Evolutionary conservation across 2,113 vertebrate species (phyloP).

Genomic region (Phycodurus eques): DNA sequence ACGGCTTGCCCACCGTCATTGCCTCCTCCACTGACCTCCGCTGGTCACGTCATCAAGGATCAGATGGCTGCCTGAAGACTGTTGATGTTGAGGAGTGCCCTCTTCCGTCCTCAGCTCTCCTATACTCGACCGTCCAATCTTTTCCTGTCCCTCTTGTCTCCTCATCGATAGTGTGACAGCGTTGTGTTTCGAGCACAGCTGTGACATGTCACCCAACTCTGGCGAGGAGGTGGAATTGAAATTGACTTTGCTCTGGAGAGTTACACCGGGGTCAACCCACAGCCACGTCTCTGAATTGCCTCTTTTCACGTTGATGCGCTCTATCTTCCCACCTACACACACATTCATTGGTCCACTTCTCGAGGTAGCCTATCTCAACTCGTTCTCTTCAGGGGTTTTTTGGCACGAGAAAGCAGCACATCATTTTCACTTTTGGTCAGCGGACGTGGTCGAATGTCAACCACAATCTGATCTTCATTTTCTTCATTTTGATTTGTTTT

Average conservation of each 20-base stretch:
- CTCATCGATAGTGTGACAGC: background rate
- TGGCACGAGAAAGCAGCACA: background rate
- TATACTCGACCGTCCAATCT: background rate
- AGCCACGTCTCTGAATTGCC: constrained; percentile 51
- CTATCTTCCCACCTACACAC: constrained; percentile 5
- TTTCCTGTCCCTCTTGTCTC: background rate
- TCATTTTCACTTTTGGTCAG: background rate
- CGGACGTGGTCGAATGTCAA: background rate
- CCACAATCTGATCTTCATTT: no score
- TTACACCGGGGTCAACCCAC: constrained; percentile 47
- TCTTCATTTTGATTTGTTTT: no score
- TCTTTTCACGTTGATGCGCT: constrained; percentile 20
- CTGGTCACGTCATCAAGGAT: constrained; percentile 8
- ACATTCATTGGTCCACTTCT: background rate
- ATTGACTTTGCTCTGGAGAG: constrained; percentile 48
- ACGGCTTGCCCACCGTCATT: background rate
- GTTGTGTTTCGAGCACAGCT: constrained; percentile 18
- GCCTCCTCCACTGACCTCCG: constrained; percentile 8
- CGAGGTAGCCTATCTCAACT: no score
- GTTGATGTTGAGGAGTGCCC: background rate
- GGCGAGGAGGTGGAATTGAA: constrained; percentile 45
- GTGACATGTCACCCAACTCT: constrained; percentile 28
- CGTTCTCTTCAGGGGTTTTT: background rate
- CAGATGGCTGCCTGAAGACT: background rate
- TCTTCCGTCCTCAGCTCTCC: background rate